These are phyloP conservation scores for Scyliorhinus canicula DNA, from an alignment of 2,797 vertebrate species.

Conservation along the genomic window DNA sequence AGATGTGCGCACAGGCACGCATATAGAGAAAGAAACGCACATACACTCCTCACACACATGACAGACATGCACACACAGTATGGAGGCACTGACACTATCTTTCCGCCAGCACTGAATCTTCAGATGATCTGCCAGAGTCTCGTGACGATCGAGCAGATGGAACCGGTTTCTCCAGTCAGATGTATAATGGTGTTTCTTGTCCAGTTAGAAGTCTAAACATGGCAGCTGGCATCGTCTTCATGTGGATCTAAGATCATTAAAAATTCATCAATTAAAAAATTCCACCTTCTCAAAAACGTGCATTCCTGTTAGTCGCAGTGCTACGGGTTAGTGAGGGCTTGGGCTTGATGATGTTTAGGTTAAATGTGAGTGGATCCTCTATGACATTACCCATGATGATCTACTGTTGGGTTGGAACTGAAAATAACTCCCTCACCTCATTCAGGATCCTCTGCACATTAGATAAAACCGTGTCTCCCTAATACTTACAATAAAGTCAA, in stretches of 20 bases:
- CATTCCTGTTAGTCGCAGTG: not conserved
- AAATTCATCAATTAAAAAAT: not conserved
- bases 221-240: conserved; percentile 99
- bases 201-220: conserved; percentile 98
- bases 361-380: not conserved
- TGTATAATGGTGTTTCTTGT: conserved; percentile 95
- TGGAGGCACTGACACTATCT: conserved; percentile 31
- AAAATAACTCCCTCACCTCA: not conserved
- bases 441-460: not conserved
- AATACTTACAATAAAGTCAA: not conserved
- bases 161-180: conserved; percentile 59
- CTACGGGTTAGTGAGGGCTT: not conserved
- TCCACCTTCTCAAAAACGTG: not conserved
- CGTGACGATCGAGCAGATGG: not conserved
- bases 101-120: conserved; percentile 44
- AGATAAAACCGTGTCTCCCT: not conserved
- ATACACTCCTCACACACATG: not conserved
- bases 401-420: not conserved
- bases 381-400: not conserved
- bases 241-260: conserved; percentile 76
- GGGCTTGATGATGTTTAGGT: not conserved
- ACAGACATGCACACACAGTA: not conserved
- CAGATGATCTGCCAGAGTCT: conserved; percentile 31
- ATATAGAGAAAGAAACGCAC: not conserved
- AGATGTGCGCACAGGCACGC: not conserved